phyloP scores from a whole-genome alignment of 2,113 vertebrate genomes.

The Agelaius phoeniceus region DNA sequence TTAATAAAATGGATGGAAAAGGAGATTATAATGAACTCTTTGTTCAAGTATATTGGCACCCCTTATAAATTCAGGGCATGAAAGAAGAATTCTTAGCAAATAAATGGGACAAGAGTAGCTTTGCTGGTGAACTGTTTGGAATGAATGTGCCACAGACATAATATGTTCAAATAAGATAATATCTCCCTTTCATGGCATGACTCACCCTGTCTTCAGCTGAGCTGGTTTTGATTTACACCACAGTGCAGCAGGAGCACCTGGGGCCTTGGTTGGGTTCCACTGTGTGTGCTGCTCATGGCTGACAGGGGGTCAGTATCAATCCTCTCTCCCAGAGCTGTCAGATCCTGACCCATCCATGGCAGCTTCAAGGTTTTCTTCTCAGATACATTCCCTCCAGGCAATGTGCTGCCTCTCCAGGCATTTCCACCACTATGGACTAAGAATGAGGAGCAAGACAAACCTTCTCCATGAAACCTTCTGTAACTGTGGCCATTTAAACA shows the following conservation, averaged over 20 bases:
- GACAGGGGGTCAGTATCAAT: background rate
- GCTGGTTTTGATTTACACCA: background rate
- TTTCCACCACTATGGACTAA: background rate
- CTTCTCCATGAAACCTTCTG: background rate
- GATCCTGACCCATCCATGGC: background rate
- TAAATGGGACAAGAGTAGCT: background rate
- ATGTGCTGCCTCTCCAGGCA: background rate
- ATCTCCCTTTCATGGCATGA: background rate
- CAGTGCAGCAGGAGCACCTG: background rate
- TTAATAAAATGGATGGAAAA: background rate
- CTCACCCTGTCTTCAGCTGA: background rate
- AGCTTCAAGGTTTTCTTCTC: background rate
- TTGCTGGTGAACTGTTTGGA: background rate
- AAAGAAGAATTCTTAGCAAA: background rate
- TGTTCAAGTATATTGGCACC: background rate
- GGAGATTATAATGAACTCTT: background rate
- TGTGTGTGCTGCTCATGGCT: background rate
- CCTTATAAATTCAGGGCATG: rapidly evolving
- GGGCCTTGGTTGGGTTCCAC: background rate
- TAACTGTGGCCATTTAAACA: background rate
- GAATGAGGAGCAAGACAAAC: background rate
- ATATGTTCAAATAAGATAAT: background rate
- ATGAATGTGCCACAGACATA: background rate
- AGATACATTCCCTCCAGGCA: background rate
- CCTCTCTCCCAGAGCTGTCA: background rate